Percentiles rank a stretch among this genome's conserved stretches.
phyloP scores from a whole-genome alignment of 2,113 vertebrate genomes.

The Atlantisia rogersi region DNA sequence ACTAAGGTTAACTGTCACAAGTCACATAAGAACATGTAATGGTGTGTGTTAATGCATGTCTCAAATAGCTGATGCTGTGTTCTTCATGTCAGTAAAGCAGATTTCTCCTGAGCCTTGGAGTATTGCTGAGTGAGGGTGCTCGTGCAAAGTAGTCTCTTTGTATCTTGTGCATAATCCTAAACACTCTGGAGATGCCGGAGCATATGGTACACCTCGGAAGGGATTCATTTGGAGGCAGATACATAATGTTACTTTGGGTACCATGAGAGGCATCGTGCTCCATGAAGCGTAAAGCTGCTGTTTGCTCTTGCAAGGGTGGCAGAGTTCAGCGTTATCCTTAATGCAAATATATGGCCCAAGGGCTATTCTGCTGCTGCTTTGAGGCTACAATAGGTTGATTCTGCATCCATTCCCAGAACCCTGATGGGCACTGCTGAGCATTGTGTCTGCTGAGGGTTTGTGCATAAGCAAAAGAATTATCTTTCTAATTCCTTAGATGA shows the following conservation, averaged over 20 bases:
- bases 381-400: neutral
- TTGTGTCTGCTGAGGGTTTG: neutral
- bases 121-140: accelerated
- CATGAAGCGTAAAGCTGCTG: neutral
- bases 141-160: neutral
- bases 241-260: neutral
- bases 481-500: neutral
- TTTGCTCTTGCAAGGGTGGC: neutral
- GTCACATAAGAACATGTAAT: neutral
- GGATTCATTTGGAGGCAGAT: neutral
- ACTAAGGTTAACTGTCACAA: neutral
- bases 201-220: neutral
- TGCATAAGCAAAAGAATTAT: neutral
- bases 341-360: neutral
- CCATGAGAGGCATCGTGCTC: neutral
- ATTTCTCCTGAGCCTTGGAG: neutral
- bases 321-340: neutral
- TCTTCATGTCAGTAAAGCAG: neutral
- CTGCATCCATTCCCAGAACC: neutral
- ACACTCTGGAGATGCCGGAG: neutral
- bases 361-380: neutral
- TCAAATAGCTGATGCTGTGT: accelerated
- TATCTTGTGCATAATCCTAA: neutral
- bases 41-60: neutral
- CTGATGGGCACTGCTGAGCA: neutral